phyloP scores from a whole-genome alignment of 1,140 invertebrate species.

The Drosophila cardini region DNA sequence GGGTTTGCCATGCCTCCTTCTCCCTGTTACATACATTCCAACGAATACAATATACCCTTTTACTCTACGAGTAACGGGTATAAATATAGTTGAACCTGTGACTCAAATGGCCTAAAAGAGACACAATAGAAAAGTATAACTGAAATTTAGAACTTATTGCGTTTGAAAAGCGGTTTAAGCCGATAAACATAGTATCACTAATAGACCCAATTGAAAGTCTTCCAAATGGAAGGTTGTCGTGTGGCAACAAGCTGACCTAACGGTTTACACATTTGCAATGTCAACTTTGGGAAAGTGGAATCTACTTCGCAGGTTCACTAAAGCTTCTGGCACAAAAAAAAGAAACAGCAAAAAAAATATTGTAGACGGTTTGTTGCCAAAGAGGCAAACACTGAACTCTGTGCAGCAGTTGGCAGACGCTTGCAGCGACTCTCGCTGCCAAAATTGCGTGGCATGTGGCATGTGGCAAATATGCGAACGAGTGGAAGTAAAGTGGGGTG shows the following conservation, averaged over 20 bases:
- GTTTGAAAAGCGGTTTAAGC: no score
- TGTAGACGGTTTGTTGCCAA: not conserved
- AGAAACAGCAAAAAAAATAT: not conserved
- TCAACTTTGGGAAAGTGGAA: slow-evolving; percentile 4
- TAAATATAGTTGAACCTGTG: no score
- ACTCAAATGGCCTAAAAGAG: no score
- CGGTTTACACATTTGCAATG: slow-evolving; percentile 13
- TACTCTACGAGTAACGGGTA: no score
- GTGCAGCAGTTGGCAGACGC: slow-evolving; percentile 18
- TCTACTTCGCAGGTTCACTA: not conserved
- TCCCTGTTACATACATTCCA: no score
- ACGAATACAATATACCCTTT: no score
- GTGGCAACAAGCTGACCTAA: not conserved
- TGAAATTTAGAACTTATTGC: no score
- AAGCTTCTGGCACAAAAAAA: not conserved
- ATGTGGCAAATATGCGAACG: slow-evolving; percentile 6
- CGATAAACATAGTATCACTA: no score
- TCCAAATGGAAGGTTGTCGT: not conserved
- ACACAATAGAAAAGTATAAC: no score
- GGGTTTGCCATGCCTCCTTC: no score
- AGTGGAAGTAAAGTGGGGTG: not conserved
- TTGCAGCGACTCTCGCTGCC: slow-evolving; percentile 30
- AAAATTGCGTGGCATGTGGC: slow-evolving; percentile 41
- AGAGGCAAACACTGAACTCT: not conserved
- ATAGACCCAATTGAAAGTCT: no score